A percentile compares a stretch with the other conserved stretches of the same genome.
Evolutionary conservation across 2,797 vertebrate genomes (phyloP).

Genomic region (Sebastiscus tertius): DNA sequence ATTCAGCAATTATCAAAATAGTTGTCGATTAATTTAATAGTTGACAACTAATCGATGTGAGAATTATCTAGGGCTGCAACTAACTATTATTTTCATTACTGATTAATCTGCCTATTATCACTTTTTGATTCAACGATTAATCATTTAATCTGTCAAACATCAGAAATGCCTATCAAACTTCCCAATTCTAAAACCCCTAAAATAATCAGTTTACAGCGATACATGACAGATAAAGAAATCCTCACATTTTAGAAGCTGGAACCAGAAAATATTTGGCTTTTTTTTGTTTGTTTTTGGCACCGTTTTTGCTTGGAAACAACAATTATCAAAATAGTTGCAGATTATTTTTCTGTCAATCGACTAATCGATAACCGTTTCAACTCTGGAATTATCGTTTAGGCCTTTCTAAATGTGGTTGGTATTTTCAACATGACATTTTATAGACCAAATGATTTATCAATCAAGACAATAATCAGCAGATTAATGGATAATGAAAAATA

Average conservation of each 20-base stretch:
- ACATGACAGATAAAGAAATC: no score
- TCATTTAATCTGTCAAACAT: no score
- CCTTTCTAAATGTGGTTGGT: background rate
- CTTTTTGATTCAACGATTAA: no score
- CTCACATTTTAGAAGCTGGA: no score
- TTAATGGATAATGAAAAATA: background rate
- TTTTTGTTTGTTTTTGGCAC: background rate
- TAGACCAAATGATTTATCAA: background rate
- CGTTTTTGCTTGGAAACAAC: background rate
- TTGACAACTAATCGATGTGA: background rate
- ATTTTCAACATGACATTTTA: background rate
- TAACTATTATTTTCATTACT: no score
- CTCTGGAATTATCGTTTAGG: background rate
- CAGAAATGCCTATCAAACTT: no score
- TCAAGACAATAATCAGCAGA: background rate
- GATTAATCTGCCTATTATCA: no score
- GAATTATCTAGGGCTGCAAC: background rate
- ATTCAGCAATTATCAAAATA: no score
- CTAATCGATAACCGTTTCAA: background rate
- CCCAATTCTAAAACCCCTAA: no score
- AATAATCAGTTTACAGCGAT: no score
- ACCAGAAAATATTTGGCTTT: background rate
- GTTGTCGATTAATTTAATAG: no score
- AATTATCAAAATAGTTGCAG: background rate
- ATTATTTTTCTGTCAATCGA: background rate